A percentile compares a stretch with the other conserved stretches of the same genome.
phyloP scores from a whole-genome alignment of 1,140 invertebrate species.

The Drosophila quadrilineata region DNA sequence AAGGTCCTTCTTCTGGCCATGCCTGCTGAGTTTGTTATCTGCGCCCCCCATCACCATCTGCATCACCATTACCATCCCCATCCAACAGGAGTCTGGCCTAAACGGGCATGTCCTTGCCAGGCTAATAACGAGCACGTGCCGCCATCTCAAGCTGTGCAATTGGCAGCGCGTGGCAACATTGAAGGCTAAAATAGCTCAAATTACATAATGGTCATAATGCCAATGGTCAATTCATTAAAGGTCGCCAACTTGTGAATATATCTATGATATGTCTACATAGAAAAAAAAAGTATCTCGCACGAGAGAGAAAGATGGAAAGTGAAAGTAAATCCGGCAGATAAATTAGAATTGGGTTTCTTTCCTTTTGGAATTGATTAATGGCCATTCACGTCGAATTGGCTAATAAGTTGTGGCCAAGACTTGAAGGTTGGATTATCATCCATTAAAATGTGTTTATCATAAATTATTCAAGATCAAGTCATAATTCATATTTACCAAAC shows the following conservation, averaged over 20 bases:
- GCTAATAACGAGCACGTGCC: constrained; percentile 59
- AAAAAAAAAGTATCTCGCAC: too few relatives aligned
- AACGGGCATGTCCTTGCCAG: not conserved
- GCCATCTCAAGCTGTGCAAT: constrained; percentile 13
- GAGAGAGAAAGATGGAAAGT: too few relatives aligned
- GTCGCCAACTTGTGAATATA: too few relatives aligned
- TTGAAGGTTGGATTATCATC: not conserved
- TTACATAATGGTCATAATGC: constrained; percentile 13
- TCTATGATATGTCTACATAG: too few relatives aligned
- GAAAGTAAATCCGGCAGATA: too few relatives aligned
- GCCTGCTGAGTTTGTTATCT: constrained; percentile 27
- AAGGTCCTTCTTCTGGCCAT: too few relatives aligned
- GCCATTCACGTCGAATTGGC: not conserved
- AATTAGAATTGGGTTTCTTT: too few relatives aligned
- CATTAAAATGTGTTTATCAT: not conserved
- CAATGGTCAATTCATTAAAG: constrained; percentile 19
- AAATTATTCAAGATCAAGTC: not conserved
- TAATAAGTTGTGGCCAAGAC: not conserved
- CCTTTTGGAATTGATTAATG: not conserved
- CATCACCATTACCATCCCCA: not conserved
- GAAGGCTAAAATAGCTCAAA: not conserved
- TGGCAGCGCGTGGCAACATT: constrained; percentile 36
- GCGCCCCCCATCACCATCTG: not conserved
- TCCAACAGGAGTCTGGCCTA: not conserved
- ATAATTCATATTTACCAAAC: constrained; percentile 3